A percentile compares a stretch with the other conserved stretches of the same genome.
phyloP scores from a whole-genome alignment of 2,797 vertebrate species.

The Lateolabrax maculatus region DNA sequence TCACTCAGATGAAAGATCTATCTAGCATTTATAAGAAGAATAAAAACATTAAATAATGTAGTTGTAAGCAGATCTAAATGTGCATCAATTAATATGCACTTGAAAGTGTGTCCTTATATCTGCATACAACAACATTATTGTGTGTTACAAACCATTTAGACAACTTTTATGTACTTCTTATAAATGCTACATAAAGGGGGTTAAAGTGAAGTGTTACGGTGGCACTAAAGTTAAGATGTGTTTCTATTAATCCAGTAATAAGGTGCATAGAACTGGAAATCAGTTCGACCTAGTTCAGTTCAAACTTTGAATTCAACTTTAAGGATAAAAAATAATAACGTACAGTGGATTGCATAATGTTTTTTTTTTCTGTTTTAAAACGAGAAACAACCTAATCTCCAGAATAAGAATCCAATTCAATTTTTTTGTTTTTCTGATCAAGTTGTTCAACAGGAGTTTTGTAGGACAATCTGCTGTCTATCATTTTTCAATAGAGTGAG shows the following conservation, averaged over 20 bases:
- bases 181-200: neutral
- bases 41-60: neutral
- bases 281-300: neutral
- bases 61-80: neutral
- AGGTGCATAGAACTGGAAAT: neutral
- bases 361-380: neutral
- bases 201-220: neutral
- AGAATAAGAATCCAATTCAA: neutral
- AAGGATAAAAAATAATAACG: neutral
- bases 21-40: neutral
- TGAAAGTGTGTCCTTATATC: neutral
- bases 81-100: neutral
- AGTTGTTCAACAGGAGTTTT: neutral
- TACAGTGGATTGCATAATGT: neutral
- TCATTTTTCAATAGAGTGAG: neutral
- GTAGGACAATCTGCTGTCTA: neutral
- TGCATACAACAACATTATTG: neutral
- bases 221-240: neutral
- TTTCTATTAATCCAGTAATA: neutral
- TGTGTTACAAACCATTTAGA: neutral
- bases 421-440: neutral
- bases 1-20: too few relatives aligned
- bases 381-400: neutral
- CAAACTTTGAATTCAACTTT: neutral
- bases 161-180: neutral